Evolutionary conservation across 2,113 vertebrate genomes (phyloP), one percentile per base, ranked within the genome.

Genomic region (Nerophis ophidion): DNA sequence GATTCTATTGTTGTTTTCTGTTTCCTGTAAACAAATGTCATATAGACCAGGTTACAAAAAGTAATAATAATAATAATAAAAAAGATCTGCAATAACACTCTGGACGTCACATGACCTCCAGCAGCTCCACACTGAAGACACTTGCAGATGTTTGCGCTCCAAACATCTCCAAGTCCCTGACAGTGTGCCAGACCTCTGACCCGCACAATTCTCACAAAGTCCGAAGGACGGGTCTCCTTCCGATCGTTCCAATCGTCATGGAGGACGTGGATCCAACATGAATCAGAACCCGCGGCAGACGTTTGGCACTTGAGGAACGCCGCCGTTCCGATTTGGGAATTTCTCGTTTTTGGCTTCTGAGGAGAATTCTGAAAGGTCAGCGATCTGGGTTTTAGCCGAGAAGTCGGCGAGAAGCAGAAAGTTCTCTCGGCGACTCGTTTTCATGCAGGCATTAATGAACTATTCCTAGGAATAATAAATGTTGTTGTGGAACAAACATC

Each of bases 381-480:
- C 88, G 92, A 95, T 94, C 94, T 90, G 26, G 68, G 79, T 86
- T 84, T 88, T 78, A 83, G 72, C 85, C 89, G 74, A 87, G 88
- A 91, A 91, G 91, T 92, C 91, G 92, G 90, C 90, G 91, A 91
- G 92, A 83, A 88, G 90, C 63, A 26, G 26, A 26, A 26, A 26
- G 26, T 26, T 26, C 26, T 26, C 26, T 26, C 26, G 26, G 26
- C 26, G 26, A 26, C 26, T 26, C 26, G 4, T 26, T 26, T 26
- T 26, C 26, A 26, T 26, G 26, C 26, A 26, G 26, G 26, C 26
- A 26, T 26, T 26, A 26, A 26, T 93, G 89, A 96, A 92, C 94
- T 97, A 98, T 98, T 97, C 95, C 95, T 96, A 96, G 95, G 94
- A 97, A 98, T 97, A 98, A 98, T 98, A 98, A 97, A 95, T 96